Evolutionary conservation across 2,888 invertebrate species (phyloP).

Genomic region (Spisula subtruncata): DNA sequence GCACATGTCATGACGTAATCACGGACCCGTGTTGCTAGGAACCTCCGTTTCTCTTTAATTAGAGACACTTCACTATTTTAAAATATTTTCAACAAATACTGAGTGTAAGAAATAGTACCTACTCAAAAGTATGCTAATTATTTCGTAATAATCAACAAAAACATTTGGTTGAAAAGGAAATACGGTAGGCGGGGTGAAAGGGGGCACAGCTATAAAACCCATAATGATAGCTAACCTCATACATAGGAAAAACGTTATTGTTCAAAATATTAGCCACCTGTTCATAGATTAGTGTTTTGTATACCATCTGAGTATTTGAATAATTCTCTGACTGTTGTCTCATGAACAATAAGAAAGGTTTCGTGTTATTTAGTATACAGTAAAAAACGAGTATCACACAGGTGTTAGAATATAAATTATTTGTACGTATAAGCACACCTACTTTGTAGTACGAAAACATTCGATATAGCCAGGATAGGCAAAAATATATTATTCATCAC

Average conservation of each 20-base stretch:
- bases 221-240: neutral
- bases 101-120: neutral
- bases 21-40: neutral
- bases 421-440: neutral
- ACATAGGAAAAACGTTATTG: conserved; percentile 8
- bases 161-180: neutral
- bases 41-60: neutral
- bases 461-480: neutral
- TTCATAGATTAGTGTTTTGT: neutral
- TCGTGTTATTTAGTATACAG: conserved; percentile 10
- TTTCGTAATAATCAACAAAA: conserved; percentile 23
- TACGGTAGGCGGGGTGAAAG: neutral
- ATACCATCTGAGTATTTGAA: conserved; percentile 20
- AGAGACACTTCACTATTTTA: neutral
- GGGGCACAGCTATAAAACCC: neutral
- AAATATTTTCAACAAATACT: neutral
- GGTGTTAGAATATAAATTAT: conserved; percentile 43
- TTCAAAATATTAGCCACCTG: conserved; percentile 31
- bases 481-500: neutral
- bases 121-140: neutral
- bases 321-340: conserved; percentile 24
- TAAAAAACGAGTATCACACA: conserved; percentile 36
- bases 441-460: neutral
- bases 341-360: conserved; percentile 20
- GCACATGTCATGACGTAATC: neutral